These are phyloP conservation scores for Macrotrachela quadricornifera DNA, from an alignment of 1,140 invertebrate genomes.

Conservation along the genomic window DNA sequence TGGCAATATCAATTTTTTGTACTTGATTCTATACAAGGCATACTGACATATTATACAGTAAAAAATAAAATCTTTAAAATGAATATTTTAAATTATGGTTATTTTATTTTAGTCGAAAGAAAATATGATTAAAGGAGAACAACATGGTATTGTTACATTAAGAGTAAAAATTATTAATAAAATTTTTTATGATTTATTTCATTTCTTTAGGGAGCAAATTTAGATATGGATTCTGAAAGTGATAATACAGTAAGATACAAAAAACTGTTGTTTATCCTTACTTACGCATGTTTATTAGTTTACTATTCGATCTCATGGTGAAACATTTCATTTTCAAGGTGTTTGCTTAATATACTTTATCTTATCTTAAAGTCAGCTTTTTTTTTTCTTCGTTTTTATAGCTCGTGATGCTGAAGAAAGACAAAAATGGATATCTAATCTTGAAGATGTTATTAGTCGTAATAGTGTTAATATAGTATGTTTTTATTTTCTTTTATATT, in stretches of 20 bases:
- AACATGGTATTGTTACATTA: conserved; percentile 68
- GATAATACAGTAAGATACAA: conserved; percentile 47
- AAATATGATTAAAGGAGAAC: conserved; percentile 87
- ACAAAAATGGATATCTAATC: conserved; percentile 73
- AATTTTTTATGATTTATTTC: no score
- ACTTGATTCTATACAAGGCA: conserved; percentile 73
- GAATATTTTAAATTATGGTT: no score
- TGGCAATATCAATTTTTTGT: conserved; percentile 99
- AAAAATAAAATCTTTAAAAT: no score
- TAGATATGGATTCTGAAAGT: conserved; percentile 96
- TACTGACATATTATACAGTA: conserved; percentile 76
- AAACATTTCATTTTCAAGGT: conserved; percentile 86
- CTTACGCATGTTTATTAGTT: conserved; percentile 33
- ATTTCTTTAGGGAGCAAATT: conserved; percentile 41
- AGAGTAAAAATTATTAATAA: conserved; percentile 32
- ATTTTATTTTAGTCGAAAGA: conserved; percentile 49
- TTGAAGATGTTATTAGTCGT: conserved; percentile 74
- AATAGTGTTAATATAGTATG: conserved; percentile 35
- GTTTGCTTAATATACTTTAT: no score
- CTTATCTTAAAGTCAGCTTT: no score
- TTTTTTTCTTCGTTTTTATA: no score
- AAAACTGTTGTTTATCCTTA: no score
- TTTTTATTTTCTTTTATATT: neutral
- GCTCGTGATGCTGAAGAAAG: conserved; percentile 43
- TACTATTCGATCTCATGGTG: conserved; percentile 92